These are phyloP conservation scores for Tenthredo mesomela DNA, from an alignment of 2,888 invertebrate genomes.

Conservation along the genomic window DNA sequence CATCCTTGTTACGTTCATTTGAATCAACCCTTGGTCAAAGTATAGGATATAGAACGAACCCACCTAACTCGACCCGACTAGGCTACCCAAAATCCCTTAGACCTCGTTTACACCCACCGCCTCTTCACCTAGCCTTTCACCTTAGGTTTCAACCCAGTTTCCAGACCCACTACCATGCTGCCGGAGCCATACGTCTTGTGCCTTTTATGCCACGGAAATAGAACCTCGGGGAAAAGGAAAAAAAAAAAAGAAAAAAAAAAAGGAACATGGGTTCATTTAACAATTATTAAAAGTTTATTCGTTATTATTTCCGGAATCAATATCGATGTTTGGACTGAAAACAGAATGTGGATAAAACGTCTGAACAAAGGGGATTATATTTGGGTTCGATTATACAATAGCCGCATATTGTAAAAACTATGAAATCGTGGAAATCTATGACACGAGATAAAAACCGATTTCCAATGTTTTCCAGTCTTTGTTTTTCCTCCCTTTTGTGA, in stretches of 20 bases:
- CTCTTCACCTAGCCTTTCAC: conserved; percentile 36
- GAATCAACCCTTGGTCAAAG: conserved; percentile 52
- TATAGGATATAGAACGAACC: conserved; percentile 30
- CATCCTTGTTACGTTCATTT: conserved; percentile 53
- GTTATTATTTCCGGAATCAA: not conserved
- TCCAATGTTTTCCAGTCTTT: not conserved
- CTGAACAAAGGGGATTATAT: not conserved
- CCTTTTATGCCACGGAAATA: conserved; percentile 15
- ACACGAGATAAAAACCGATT: not conserved
- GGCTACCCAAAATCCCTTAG: conserved; percentile 17
- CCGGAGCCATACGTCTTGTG: conserved; percentile 32
- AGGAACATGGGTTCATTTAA: not conserved
- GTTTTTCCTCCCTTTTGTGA: not conserved
- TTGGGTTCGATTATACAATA: not conserved
- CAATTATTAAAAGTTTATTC: not conserved
- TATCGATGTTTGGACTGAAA: not conserved
- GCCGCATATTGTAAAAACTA: not conserved
- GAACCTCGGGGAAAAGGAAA: not conserved
- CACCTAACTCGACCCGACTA: conserved; percentile 25
- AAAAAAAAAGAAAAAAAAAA: not conserved
- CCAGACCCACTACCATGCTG: not conserved
- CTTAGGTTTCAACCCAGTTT: conserved; percentile 21
- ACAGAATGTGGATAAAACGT: not conserved
- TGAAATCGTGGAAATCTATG: not conserved
- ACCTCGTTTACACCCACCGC: conserved; percentile 26